Conservation (phyloP, 2,113 vertebrate species). For the Corapipo altera region DNA sequence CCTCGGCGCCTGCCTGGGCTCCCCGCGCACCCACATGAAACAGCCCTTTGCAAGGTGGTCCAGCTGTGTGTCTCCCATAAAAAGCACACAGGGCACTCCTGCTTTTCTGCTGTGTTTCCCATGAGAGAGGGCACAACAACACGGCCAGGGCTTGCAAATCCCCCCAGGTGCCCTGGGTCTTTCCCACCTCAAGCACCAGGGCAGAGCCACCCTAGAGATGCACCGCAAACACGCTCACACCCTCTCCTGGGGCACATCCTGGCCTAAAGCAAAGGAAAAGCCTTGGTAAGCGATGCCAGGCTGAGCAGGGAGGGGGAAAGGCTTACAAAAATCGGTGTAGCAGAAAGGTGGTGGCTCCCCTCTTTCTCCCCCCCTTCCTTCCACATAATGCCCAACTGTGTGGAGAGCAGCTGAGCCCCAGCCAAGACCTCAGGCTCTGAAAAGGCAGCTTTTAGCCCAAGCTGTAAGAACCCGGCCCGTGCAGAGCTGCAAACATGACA, state of each 20-base stretch:
- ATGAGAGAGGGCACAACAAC: neutral
- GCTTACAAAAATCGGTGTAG: neutral
- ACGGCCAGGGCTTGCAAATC: neutral
- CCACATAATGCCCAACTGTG: constrained; percentile 59
- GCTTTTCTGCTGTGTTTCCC: neutral
- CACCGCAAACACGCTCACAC: fast-evolving
- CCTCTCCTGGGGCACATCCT: neutral
- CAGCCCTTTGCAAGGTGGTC: neutral
- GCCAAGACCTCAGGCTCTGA: constrained; percentile 36
- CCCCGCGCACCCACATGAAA: neutral
- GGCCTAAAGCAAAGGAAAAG: neutral
- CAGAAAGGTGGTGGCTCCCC: neutral
- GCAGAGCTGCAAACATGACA: constrained; percentile 32
- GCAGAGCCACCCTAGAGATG: neutral
- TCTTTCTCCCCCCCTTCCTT: neutral
- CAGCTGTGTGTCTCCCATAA: neutral
- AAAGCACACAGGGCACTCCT: neutral
- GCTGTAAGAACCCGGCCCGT: neutral
- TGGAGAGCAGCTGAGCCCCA: neutral
- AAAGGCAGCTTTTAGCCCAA: constrained; percentile 36
- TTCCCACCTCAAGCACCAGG: neutral
- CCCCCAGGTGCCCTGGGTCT: neutral
- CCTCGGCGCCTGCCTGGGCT: neutral
- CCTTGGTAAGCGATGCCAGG: neutral
- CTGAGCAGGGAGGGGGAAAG: neutral